phyloP scores from a whole-genome alignment of 2,888 invertebrate species.

The Spialia ferax region DNA sequence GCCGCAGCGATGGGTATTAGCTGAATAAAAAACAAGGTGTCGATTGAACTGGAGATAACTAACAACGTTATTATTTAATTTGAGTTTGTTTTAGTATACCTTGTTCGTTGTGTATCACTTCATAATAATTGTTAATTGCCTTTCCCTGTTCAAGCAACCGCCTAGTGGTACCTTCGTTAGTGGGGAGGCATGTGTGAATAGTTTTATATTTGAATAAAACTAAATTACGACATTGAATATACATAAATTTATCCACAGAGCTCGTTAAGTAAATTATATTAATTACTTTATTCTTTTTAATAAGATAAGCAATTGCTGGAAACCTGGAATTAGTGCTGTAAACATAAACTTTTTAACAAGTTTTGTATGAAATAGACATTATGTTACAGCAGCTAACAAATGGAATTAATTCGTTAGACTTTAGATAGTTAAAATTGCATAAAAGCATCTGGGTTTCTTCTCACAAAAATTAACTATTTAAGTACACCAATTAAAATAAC shows the following conservation, averaged over 20 bases:
- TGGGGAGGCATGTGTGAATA: constrained; percentile 25
- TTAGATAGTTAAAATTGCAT: no score
- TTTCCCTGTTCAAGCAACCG: constrained; percentile 23
- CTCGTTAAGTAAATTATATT: background rate
- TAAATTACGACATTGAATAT: constrained; percentile 11
- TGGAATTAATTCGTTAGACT: no score
- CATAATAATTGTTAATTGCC: constrained; percentile 25
- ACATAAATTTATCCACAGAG: background rate
- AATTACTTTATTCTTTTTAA: constrained; percentile 1
- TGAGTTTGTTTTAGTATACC: constrained; percentile 68
- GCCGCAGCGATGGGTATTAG: constrained; percentile 68
- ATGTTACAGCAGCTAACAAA: no score
- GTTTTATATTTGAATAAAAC: constrained; percentile 15
- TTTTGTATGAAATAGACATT: no score
- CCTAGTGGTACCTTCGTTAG: constrained; percentile 17
- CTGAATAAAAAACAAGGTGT: constrained; percentile 75
- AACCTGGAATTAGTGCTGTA: background rate
- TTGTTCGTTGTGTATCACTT: constrained; percentile 43
- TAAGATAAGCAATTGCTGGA: background rate
- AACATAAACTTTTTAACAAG: background rate
- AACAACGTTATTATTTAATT: constrained; percentile 74
- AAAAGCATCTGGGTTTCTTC: no score
- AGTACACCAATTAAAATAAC: no score
- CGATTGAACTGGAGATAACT: constrained; percentile 78
- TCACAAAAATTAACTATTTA: no score